Conservation (phyloP, 2,113 vertebrate species). For the Calidris pygmaea region DNA sequence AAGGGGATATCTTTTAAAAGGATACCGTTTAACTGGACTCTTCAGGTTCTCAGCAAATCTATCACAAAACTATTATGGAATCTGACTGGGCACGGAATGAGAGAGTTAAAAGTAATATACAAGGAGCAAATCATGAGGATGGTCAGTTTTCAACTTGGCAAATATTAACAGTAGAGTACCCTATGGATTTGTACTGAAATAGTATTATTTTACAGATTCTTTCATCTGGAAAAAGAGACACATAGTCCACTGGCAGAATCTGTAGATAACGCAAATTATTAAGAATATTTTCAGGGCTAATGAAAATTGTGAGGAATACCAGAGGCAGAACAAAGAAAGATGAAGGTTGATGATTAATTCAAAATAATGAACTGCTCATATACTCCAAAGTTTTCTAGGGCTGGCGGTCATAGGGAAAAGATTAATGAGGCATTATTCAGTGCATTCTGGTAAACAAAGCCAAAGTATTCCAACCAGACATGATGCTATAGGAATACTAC, state of each 20-base stretch:
- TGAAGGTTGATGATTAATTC: neutral
- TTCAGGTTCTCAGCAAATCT: neutral
- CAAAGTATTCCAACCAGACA: neutral
- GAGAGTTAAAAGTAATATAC: neutral
- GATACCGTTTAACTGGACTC: neutral
- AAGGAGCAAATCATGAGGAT: neutral
- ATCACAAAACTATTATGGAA: neutral
- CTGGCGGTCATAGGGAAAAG: neutral
- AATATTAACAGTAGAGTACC: neutral
- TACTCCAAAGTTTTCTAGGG: neutral
- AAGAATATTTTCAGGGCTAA: neutral
- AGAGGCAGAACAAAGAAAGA: neutral
- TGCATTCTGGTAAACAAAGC: neutral
- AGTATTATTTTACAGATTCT: neutral
- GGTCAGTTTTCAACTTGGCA: neutral
- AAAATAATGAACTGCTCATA: neutral
- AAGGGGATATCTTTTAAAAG: neutral
- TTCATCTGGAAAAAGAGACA: neutral
- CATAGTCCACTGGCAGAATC: neutral
- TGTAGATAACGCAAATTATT: neutral
- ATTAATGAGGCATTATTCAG: neutral
- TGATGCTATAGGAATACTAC: neutral
- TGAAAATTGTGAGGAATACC: neutral
- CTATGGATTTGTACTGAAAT: neutral
- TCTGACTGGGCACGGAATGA: neutral